Base-by-base conservation (phyloP, 2,797 vertebrate species). In the Melanotaenia parkinsoni region DNA sequence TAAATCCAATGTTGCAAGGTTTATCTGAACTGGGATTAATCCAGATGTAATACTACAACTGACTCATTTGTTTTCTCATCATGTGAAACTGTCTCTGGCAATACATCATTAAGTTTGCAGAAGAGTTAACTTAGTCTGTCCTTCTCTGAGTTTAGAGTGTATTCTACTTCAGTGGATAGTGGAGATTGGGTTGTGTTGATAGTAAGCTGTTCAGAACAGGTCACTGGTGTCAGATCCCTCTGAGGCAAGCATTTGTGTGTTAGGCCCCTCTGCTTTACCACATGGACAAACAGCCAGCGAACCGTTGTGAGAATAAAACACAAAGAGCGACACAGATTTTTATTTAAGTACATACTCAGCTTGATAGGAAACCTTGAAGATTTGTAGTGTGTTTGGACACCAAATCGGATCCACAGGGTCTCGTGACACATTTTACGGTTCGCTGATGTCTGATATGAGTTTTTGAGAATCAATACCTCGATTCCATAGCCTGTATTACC, bases 211-310 rank as follows among this genome's bases (percentile, higher is more conserved):
- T 77, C 45, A 83, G 45, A 70, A 78, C 76, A 80, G 82, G 82
- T 73, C 81, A 84, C 67, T 70, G 65, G 80, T 86, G 86, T 84
- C 67, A 70, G 1, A 57, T 76, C 77, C 58, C 83, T 82, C 22
- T 13, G 51, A 85, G 76, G 63, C 66, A 63, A 56, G 20, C 2
- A 3, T 40, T 50, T 59, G 61, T 67, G n/a, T 72, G 45, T 64
- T 18, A 14, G 10, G 59, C 32, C 32, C 22, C 60, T 57, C 61
- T 56, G 40, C 13, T 62, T 24, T 82, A 63, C 53, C 24, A 22
- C 51, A 58, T 61, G 58, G 60, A 61, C 13, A 2, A 37, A 26
- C 24, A 74, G 60, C 47, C 74, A 81, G 35, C 74, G 66, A 84
- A 79, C 74, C 80, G 8, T 72, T 32, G 62, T 24, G 45, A 70